These are phyloP conservation scores for Antechinus stuartii DNA, from an alignment of 2,113 vertebrate genomes.

Conservation along the genomic window DNA sequence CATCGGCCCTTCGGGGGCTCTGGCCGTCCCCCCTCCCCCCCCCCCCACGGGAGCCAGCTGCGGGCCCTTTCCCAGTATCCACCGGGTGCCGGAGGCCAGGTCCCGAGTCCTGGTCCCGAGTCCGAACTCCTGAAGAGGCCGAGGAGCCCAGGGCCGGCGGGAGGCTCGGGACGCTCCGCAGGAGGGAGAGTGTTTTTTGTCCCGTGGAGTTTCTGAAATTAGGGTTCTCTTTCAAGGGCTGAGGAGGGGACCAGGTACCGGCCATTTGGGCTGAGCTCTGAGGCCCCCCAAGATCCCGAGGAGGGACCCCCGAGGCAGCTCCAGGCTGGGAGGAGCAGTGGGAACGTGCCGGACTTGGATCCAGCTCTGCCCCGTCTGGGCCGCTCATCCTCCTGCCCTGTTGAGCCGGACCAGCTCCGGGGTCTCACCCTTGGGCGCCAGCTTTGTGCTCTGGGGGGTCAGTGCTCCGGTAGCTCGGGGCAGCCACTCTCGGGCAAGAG, in stretches of 20 bases:
- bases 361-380: no score
- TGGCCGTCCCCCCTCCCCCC: rapidly evolving
- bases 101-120: neutral
- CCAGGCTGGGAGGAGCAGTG: no score
- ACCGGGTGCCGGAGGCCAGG: neutral
- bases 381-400: no score
- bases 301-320: neutral
- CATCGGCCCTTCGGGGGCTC: neutral
- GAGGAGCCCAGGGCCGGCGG: neutral
- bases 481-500: neutral
- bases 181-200: neutral
- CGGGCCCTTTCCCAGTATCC: neutral
- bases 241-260: neutral
- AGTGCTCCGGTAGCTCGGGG: neutral
- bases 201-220: neutral
- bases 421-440: no score
- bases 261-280: neutral
- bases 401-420: no score
- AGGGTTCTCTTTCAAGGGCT: neutral
- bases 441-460: no score
- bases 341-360: no score
- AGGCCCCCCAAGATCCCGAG: neutral
- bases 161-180: neutral
- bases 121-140: neutral
- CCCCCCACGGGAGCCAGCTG: neutral